Conservation (phyloP, 1,140 invertebrate species). For the Anastrepha ludens region DNA sequence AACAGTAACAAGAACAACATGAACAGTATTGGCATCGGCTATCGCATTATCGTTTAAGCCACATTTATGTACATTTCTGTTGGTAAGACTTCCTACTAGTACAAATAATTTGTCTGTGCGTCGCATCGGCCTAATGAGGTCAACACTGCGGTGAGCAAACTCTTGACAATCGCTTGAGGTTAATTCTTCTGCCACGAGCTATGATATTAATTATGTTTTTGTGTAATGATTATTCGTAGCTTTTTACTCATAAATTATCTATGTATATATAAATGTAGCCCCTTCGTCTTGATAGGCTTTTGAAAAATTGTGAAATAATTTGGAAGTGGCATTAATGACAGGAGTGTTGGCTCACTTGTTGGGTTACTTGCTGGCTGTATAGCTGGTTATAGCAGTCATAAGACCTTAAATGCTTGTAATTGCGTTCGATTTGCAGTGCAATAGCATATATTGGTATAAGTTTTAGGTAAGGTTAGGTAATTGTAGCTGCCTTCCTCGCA, state of each 20-base stretch:
- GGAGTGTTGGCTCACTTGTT: not conserved
- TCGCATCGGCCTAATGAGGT: not conserved
- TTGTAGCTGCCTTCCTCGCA: too few species aligned
- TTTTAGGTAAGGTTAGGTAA: too few species aligned
- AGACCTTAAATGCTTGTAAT: too few species aligned
- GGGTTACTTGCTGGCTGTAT: too few species aligned
- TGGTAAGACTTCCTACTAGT: not conserved
- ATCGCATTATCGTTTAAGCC: constrained; percentile 4
- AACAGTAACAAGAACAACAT: not conserved
- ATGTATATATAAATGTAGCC: too few species aligned
- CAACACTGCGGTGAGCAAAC: constrained; percentile 23
- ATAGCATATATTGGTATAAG: too few species aligned
- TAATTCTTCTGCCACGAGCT: constrained; percentile 33
- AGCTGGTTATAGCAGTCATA: too few species aligned
- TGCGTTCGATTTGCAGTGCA: too few species aligned
- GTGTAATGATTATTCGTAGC: not conserved
- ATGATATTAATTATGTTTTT: constrained; percentile 39
- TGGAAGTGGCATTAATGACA: constrained; percentile 30
- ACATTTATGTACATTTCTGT: not conserved
- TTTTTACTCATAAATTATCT: not conserved
- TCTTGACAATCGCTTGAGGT: constrained; percentile 27
- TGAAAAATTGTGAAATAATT: constrained; percentile 23
- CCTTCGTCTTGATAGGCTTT: not conserved
- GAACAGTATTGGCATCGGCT: not conserved
- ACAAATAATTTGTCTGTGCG: not conserved